phyloP scores from a whole-genome alignment of 2,113 vertebrate genomes.

The Actinemys pallida region DNA sequence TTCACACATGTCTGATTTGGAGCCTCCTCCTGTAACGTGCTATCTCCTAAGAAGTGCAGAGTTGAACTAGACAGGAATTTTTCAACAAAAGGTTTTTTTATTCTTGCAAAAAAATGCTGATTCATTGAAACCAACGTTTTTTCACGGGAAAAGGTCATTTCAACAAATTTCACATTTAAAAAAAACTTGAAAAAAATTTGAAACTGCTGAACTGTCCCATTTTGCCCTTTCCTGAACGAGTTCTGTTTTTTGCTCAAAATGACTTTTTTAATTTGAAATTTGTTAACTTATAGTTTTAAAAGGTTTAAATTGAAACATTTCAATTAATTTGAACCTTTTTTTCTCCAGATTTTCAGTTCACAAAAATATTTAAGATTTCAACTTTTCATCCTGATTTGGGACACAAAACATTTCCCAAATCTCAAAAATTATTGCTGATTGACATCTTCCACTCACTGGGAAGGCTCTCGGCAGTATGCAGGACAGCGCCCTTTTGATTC shows the following conservation, averaged over 20 bases:
- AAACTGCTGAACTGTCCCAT: background rate
- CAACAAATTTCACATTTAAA: background rate
- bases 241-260: background rate
- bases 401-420: conserved; percentile 4
- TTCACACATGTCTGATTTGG: conserved; percentile 2
- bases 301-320: background rate
- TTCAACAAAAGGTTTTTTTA: conserved; percentile 4
- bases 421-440: background rate
- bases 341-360: background rate
- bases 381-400: background rate
- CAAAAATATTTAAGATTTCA: background rate
- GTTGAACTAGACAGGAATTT: background rate
- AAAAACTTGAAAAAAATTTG: background rate
- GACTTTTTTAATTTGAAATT: background rate
- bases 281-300: background rate
- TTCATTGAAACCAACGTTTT: conserved; percentile 6
- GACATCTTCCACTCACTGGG: background rate
- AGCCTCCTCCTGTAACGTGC: background rate
- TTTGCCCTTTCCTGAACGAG: background rate
- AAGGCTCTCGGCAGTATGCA: background rate
- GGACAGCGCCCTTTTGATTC: background rate
- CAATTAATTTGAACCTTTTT: background rate
- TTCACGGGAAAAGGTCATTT: background rate
- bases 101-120: background rate
- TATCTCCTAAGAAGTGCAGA: background rate